Evolutionary conservation across 2,888 invertebrate genomes (phyloP).

Genomic region (Acrocera orbiculus): DNA sequence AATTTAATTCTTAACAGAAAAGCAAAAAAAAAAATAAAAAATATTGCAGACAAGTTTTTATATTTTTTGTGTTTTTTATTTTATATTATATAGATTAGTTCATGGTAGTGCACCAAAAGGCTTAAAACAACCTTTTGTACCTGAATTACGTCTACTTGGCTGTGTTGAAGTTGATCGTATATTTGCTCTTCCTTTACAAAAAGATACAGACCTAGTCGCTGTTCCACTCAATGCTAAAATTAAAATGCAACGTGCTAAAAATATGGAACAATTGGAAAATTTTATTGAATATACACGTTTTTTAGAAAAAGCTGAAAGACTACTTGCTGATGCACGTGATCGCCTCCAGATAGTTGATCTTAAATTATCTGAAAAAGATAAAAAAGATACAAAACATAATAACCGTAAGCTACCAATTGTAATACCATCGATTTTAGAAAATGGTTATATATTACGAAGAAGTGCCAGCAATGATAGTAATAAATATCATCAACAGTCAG

Average conservation of each 20-base stretch:
- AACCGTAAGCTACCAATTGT: constrained; percentile 26
- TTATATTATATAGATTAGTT: constrained; percentile 39
- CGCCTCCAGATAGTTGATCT: constrained; percentile 66
- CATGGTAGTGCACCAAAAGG: constrained; percentile 78
- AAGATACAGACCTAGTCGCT: constrained; percentile 62
- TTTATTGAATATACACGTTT: constrained; percentile 60
- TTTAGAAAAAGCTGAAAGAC: constrained; percentile 56
- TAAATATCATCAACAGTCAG: constrained; percentile 32
- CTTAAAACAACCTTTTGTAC: constrained; percentile 65
- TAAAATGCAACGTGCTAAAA: constrained; percentile 65
- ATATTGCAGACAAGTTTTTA: no score
- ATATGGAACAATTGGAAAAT: constrained; percentile 60
- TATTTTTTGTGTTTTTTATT: no score
- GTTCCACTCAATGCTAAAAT: constrained; percentile 73
- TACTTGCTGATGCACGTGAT: constrained; percentile 55
- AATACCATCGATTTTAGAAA: constrained; percentile 30
- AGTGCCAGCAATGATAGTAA: constrained; percentile 62
- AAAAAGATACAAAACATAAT: constrained; percentile 28
- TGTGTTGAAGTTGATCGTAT: constrained; percentile 70
- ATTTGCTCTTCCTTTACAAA: constrained; percentile 66
- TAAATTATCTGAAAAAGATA: constrained; percentile 50
- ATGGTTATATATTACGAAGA: constrained; percentile 53
- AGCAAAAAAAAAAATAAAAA: no score
- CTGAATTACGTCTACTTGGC: constrained; percentile 65
- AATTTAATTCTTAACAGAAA: no score